Evolutionary conservation across 2,113 vertebrate genomes (phyloP), one percentile per base, ranked within the genome.

Genomic region (Cyrtonyx montezumae): DNA sequence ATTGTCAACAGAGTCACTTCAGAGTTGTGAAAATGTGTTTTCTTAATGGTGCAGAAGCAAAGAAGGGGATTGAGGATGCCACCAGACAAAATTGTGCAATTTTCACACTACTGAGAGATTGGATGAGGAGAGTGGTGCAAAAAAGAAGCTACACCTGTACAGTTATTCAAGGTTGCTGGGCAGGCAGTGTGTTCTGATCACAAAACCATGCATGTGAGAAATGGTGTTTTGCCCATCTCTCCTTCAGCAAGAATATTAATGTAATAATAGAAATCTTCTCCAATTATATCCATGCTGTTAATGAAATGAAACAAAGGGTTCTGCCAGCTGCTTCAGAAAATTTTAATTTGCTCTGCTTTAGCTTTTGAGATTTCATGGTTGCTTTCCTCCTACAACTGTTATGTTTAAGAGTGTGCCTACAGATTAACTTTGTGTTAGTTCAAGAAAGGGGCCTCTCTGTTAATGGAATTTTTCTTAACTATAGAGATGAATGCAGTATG

Each of bases 251-350:
- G 86, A 90, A 65, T 84, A 68, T 56, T 78, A 81, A 78, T 56
- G 18, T 71, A 49, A 19, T 75, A 62, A 49, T 84, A 84, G 68
- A 75, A 88, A 86, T 88, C 56, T 75, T 23, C 37, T 90, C 43
- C n/a, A 81, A 43, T 95, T 91, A 73, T 90, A 65, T 65, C 80
- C 9, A 40, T 73, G 61, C 56, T 94, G 93, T 90, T 88, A 84
- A 88, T 90, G 73, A 96, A 88, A 83, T 51, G 42, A 78, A 91
- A 75, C 68, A 86, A 93, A 93, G 91, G 59, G 37, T 93, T 90
- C 37, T 93, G 32, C 69, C 88, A 94, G 92, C 88, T 96, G 88
- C 59, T 94, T 95, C 82, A 95, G 92, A 91, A 96, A 93, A 94
- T 78, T 78, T 83, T 93, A 18, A 93, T 94, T 96, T 95, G 90